Evolutionary conservation across 1,140 invertebrate genomes (phyloP).

Genomic region (Hypothenemus hampei): DNA sequence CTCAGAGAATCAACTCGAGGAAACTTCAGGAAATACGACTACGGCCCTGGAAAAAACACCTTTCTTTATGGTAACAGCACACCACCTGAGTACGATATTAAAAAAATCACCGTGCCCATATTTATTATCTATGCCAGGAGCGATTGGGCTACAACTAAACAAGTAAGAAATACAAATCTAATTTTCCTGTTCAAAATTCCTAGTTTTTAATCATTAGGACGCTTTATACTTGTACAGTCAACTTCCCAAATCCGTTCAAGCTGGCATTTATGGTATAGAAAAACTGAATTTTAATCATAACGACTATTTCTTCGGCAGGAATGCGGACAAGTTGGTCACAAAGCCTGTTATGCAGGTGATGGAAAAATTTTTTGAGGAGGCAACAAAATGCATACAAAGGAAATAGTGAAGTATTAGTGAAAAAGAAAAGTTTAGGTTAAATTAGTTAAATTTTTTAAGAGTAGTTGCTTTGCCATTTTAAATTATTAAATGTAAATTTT

Average conservation of each 20-base stretch:
- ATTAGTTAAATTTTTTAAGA: no score
- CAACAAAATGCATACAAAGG: not conserved
- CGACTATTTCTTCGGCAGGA: conserved; percentile 64
- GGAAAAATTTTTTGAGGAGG: conserved; percentile 23
- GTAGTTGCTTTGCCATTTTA: no score
- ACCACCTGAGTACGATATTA: conserved; percentile 39
- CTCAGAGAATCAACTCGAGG: conserved; percentile 32
- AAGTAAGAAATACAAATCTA: conserved; percentile 23
- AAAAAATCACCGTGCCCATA: conserved; percentile 38
- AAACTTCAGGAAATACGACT: conserved; percentile 39
- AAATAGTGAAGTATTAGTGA: no score
- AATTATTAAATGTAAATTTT: no score
- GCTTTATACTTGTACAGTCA: conserved; percentile 35
- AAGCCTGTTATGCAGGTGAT: conserved; percentile 40
- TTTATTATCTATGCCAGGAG: conserved; percentile 36
- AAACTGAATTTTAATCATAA: conserved; percentile 63
- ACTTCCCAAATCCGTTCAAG: conserved; percentile 30
- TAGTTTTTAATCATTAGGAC: conserved; percentile 32
- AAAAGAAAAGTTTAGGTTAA: no score
- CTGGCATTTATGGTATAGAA: conserved; percentile 46
- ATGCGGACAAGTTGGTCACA: conserved; percentile 55
- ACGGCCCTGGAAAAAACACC: conserved; percentile 34
- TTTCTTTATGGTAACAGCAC: conserved; percentile 31
- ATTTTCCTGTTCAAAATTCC: not conserved
- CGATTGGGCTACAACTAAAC: conserved; percentile 38